Evolutionary conservation across 2,113 vertebrate species (phyloP), one percentile per base, ranked within the genome.

Genomic region (Macquaria ambigua): DNA sequence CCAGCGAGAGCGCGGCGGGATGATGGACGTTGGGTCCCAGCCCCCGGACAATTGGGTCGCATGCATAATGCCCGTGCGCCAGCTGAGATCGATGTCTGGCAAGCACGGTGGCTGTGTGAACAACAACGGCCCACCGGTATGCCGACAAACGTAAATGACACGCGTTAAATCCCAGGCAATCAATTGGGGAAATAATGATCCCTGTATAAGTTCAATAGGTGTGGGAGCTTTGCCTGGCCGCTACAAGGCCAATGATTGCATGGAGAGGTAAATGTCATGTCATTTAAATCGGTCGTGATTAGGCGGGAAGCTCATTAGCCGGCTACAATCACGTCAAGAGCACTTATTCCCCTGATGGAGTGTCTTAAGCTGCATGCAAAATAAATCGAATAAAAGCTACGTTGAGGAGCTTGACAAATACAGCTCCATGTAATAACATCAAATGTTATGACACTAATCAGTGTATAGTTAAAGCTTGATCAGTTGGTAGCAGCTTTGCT

Each of bases 241-340:
- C 62, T 52, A 79, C 77, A 67, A 89, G 77, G 64, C 53, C 61
- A 46, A 21, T 93, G 94, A 94, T 92, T 93, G 89, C 94, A 93
- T 48, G 79, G 77, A 91, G 89, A 94, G 87, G 85, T 93, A 92
- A 93, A 94, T 93, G 91, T 94, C 93, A 93, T 93, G 93, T 93
- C 91, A 94, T 95, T 95, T 56, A 91, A 94, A 93, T 94, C 92
- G 90, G 90, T 93, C 86, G 80, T 61, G 87, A 93, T 95, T 93
- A 93, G 83, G 71, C 48, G 71, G 68, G 86, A 84, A 93, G 90
- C 90, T 93, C 92, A 92, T 94, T 94, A 94, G 81, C 84, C 41
- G 5, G 68, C 90, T 78, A 86, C 88, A 89, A 82, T 87, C 74
- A 84, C 85, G 90, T 94, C 92, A 92, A 87, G 83, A 90, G 84